phyloP scores from a whole-genome alignment of 2,797 vertebrate genomes.

The Emydoidea blandingii region DNA sequence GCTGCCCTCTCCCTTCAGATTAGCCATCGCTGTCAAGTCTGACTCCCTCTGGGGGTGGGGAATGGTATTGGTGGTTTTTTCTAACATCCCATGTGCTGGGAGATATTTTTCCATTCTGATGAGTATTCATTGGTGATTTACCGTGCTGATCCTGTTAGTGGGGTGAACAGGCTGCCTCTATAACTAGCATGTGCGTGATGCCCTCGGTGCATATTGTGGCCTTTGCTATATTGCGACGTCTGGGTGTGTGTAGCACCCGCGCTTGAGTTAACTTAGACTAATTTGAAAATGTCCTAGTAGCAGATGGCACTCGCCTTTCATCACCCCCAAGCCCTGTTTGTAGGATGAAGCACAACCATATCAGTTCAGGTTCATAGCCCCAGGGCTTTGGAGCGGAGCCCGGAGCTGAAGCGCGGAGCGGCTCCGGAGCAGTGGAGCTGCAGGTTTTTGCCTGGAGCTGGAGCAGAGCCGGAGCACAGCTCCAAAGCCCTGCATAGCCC shows the following conservation, averaged over 20 bases:
- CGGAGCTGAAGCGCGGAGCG: too few species aligned
- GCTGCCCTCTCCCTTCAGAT: neutral
- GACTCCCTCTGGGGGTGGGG: neutral
- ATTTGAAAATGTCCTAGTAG: neutral
- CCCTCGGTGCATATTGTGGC: neutral
- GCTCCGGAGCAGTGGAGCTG: too few species aligned
- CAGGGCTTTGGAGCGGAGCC: too few species aligned
- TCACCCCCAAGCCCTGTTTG: neutral
- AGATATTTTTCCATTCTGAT: neutral
- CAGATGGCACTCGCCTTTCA: neutral
- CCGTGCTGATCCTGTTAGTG: neutral
- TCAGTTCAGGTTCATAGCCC: neutral
- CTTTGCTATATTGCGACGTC: neutral
- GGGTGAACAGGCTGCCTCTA: neutral
- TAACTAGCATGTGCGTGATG: neutral
- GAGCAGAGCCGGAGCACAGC: too few species aligned
- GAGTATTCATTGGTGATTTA: neutral
- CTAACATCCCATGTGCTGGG: neutral
- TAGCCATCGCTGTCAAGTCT: neutral
- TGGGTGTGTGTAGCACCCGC: neutral
- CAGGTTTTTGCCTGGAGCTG: too few species aligned
- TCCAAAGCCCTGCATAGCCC: too few species aligned
- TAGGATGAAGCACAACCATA: neutral
- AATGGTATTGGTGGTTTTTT: neutral
- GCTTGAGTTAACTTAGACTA: accelerated